These are phyloP conservation scores for Chrysoperla carnea DNA, from an alignment of 1,140 invertebrate genomes.

Conservation along the genomic window DNA sequence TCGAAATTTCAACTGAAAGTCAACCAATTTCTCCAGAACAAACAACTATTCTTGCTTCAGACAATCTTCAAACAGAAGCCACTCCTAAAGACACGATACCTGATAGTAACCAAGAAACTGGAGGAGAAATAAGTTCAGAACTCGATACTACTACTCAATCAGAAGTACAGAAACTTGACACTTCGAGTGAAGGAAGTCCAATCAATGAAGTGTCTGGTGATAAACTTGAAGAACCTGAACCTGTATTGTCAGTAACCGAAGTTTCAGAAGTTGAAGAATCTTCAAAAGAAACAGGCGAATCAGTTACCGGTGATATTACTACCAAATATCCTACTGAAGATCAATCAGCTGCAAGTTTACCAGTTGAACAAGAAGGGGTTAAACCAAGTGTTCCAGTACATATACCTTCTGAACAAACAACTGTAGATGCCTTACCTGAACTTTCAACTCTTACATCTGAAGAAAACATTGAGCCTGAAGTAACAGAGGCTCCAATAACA, in stretches of 20 bases:
- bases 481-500: not conserved
- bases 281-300: slow-evolving; percentile 4
- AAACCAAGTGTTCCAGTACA: slow-evolving; percentile 1
- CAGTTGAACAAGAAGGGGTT: not conserved
- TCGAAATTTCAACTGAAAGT: not conserved
- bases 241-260: slow-evolving; percentile 1
- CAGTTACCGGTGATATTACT: not conserved
- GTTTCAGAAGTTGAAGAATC: slow-evolving; percentile 1
- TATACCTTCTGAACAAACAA: slow-evolving; percentile 7
- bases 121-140: slow-evolving; percentile 3
- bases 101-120: not conserved
- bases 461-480: not conserved
- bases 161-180: slow-evolving; percentile 2
- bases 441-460: not conserved
- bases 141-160: slow-evolving; percentile 5
- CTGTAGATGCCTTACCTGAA: not conserved
- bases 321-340: not conserved
- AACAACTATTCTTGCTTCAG: not conserved
- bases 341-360: not conserved
- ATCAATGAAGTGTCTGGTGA: not conserved
- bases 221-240: slow-evolving; percentile 4
- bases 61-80: not conserved
- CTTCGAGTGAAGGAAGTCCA: no score
- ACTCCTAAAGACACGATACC: not conserved
- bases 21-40: slow-evolving; percentile 2